These are phyloP conservation scores for Corapipo altera DNA, from an alignment of 2,113 vertebrate species.

Conservation along the genomic window DNA sequence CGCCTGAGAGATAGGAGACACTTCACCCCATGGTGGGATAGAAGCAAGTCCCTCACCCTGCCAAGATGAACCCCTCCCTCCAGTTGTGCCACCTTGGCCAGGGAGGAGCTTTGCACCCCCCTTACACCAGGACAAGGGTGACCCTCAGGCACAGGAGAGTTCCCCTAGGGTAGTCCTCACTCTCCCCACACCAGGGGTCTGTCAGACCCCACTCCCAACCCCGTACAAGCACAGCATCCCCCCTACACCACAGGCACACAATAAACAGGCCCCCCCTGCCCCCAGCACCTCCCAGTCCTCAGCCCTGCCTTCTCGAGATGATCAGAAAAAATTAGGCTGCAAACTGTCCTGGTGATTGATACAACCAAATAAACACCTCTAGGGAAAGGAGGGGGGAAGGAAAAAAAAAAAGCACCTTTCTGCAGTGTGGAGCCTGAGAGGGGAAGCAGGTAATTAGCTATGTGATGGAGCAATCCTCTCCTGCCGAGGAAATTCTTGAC, in stretches of 20 bases:
- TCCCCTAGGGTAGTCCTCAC: background rate
- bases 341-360: background rate
- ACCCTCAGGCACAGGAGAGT: background rate
- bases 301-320: background rate
- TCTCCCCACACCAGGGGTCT: fast-evolving
- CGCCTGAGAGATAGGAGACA: fast-evolving
- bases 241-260: background rate
- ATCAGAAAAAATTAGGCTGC: background rate
- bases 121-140: fast-evolving
- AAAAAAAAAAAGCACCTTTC: background rate
- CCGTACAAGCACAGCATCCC: fast-evolving
- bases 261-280: background rate
- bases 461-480: conserved; percentile 41
- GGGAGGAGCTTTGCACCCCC: fast-evolving
- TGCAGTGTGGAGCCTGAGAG: background rate
- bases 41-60: fast-evolving
- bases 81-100: fast-evolving
- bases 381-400: background rate
- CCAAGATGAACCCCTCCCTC: fast-evolving
- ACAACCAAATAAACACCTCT: conserved; percentile 4
- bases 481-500: conserved; percentile 47
- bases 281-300: background rate
- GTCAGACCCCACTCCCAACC: background rate
- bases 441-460: conserved; percentile 58
- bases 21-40: fast-evolving